These are phyloP conservation scores for Gymnocephalus cernua DNA, from an alignment of 2,113 vertebrate species.

Conservation along the genomic window DNA sequence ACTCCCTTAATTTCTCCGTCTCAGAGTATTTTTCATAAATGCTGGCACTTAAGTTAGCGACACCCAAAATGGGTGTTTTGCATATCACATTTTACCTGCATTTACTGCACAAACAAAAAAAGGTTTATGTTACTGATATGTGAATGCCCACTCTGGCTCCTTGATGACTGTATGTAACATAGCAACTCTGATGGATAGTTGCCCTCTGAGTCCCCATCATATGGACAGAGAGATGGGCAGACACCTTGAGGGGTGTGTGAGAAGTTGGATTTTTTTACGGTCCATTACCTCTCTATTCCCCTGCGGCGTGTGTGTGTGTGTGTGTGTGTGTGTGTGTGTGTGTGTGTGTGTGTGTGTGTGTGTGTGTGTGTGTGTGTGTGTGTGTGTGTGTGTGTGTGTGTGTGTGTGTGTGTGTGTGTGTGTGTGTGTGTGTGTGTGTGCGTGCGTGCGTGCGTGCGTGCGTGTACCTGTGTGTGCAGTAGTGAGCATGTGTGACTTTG, in stretches of 20 bases:
- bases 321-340: slow-evolving; percentile 26
- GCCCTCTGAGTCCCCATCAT: slow-evolving; percentile 24
- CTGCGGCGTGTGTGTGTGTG: too few species aligned
- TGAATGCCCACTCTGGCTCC: background rate
- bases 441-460: slow-evolving; percentile 1
- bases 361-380: background rate
- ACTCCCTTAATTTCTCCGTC: slow-evolving; percentile 12
- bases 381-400: slow-evolving; percentile 14
- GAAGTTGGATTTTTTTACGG: slow-evolving; percentile 56
- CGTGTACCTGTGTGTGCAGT: too few species aligned
- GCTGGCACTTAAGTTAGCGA: background rate
- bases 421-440: background rate
- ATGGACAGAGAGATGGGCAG: slow-evolving; percentile 33
- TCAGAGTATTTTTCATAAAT: slow-evolving; percentile 10
- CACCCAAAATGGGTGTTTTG: background rate
- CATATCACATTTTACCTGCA: background rate
- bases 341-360: slow-evolving; percentile 1
- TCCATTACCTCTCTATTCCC: slow-evolving; percentile 72
- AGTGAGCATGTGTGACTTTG: background rate
- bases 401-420: slow-evolving; percentile 5
- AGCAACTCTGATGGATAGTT: slow-evolving; percentile 30
- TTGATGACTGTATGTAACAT: slow-evolving; percentile 6
- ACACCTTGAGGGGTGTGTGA: slow-evolving; percentile 54
- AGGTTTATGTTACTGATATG: background rate
- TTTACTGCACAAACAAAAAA: background rate